Evolutionary conservation across 2,888 invertebrate genomes (phyloP), one percentile per base, ranked within the genome.

Genomic region (Dusona sp.): DNA sequence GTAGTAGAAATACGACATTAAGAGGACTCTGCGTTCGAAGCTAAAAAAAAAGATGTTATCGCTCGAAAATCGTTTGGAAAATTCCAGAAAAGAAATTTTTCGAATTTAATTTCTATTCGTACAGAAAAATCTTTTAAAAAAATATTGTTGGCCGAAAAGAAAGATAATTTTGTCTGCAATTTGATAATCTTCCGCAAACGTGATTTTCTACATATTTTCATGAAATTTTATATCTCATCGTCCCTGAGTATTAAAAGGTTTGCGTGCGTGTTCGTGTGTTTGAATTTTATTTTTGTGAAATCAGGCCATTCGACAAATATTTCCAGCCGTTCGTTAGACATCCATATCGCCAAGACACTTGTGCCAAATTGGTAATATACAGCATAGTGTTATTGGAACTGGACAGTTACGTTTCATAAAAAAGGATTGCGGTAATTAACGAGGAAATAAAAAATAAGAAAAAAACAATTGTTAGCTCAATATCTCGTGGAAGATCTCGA

Each of bases 331-430:
- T 79, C 65, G 67, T 86, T 65, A 70, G 68, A 84, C 51, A 80
- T 86, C 54, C 11, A 80, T 77, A 29, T 72, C 33, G 77, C 77
- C 77, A 78, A 85, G 65, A 83, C 70, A 61, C 83, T 86, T 72
- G 75, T 67, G 77, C 83, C 51, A 74, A 54, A 25, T 33, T 22
- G 57, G 42, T 61, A 51, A 25, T 42, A 45, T 74, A 75, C 65
- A 70, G 48, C 25, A 64, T 64, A 61, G 42, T 54, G 82, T 74
- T 79, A 83, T 79, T 54, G 83, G 70, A 65, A 68, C 54, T 72
- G 72, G 51, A 79, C 25, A 33, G 67, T 79, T 79, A 79, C 25
- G 22, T 38, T 38, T 33, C 6, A 22, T 65, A 29, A 45, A n/a
- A 65, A 25, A 67, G 74, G 38, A 51, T 51, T 13, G 22, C 68